phyloP scores from a whole-genome alignment of 1,140 invertebrate genomes.

The Augochlora pura region DNA sequence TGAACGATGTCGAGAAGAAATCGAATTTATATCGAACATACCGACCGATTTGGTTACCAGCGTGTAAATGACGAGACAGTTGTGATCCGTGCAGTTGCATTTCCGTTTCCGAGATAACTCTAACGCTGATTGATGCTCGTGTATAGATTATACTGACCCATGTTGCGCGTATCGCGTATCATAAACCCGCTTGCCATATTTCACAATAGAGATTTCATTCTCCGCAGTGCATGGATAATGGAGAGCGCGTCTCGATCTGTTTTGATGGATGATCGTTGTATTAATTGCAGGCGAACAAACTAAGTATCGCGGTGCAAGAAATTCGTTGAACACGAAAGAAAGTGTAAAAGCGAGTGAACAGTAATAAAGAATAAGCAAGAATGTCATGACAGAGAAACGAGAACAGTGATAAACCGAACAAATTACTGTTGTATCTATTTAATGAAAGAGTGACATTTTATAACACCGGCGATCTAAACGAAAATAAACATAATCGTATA shows the following conservation, averaged over 20 bases:
- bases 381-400: too few species aligned
- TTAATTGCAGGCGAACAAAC: background rate
- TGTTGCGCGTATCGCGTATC: background rate
- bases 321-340: too few species aligned
- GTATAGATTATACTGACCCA: background rate
- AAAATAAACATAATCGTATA: too few species aligned
- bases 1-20: background rate
- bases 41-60: background rate
- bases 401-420: too few species aligned
- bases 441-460: too few species aligned
- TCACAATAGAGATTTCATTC: slow-evolving; percentile 7
- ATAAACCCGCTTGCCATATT: slow-evolving; percentile 3
- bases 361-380: too few species aligned
- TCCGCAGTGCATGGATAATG: slow-evolving; percentile 1
- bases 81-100: background rate
- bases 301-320: too few species aligned
- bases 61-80: background rate
- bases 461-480: too few species aligned
- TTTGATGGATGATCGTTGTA: background rate
- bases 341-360: too few species aligned
- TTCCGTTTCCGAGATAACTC: slow-evolving; percentile 15
- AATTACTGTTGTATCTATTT: too few species aligned
- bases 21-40: background rate
- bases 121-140: slow-evolving; percentile 15
- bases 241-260: background rate